phyloP scores from a whole-genome alignment of 2,113 vertebrate species.

The Chionomys nivalis region DNA sequence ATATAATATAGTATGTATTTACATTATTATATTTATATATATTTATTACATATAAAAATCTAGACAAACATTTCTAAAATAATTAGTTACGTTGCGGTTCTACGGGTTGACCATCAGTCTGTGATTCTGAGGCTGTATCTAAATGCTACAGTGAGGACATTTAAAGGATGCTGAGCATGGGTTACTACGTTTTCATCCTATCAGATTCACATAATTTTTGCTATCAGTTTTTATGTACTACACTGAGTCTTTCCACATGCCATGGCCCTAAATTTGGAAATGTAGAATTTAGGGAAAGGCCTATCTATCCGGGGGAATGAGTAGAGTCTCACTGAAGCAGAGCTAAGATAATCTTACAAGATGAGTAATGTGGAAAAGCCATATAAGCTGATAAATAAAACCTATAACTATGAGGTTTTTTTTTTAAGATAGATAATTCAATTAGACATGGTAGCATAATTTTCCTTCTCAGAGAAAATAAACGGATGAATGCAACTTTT shows the following conservation, averaged over 20 bases:
- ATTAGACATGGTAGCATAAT: constrained; percentile 31
- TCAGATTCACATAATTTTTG: not conserved
- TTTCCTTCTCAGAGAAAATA: constrained; percentile 1
- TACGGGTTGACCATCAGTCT: not conserved
- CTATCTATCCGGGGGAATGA: not conserved
- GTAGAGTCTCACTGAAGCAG: not conserved
- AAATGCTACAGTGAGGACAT: not conserved
- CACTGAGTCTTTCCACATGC: not conserved
- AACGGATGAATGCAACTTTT: not conserved
- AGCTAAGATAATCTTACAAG: constrained; percentile 25
- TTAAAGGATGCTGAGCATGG: not conserved
- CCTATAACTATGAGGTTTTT: not conserved
- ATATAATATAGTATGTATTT: not conserved
- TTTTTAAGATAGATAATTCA: constrained; percentile 56
- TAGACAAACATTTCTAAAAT: not conserved
- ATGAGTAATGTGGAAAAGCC: not conserved
- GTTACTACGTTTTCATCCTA: not conserved
- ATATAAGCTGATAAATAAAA: constrained; percentile 35
- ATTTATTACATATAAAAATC: not conserved
- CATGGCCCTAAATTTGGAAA: not conserved
- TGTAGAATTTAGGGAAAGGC: not conserved
- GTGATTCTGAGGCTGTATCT: not conserved
- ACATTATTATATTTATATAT: not conserved
- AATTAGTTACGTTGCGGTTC: not conserved
- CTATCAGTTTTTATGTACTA: not conserved